Evolutionary conservation across 2,888 invertebrate genomes (phyloP).

Genomic region (Lithodes maja): DNA sequence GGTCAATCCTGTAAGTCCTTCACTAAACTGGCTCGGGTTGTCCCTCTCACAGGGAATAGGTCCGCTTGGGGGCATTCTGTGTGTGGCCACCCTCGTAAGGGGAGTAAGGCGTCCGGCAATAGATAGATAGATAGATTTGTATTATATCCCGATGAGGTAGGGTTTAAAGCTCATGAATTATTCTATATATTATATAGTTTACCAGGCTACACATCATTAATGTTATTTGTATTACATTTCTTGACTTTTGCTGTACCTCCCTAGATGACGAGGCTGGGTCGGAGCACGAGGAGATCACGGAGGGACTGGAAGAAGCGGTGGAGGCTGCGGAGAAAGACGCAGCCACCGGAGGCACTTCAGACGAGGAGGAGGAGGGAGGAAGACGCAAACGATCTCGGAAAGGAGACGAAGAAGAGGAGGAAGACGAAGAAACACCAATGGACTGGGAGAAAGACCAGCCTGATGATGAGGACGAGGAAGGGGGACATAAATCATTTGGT

Average conservation of each 20-base stretch:
- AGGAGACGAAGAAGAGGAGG: slow-evolving; percentile 25
- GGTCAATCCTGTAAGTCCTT: too few relatives aligned
- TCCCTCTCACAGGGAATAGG: too few relatives aligned
- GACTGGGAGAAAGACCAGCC: slow-evolving; percentile 59
- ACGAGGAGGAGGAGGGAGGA: not conserved
- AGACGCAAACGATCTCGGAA: too few relatives aligned
- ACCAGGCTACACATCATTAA: too few relatives aligned
- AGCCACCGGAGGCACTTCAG: slow-evolving; percentile 25
- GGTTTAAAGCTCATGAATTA: too few relatives aligned
- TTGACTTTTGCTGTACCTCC: not conserved
- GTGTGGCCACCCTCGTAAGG: too few relatives aligned
- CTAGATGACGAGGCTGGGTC: slow-evolving; percentile 60
- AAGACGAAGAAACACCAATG: slow-evolving; percentile 30
- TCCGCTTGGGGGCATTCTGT: too few relatives aligned
- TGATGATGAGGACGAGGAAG: slow-evolving; percentile 61
- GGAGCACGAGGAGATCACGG: slow-evolving; percentile 66
- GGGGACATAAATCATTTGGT: slow-evolving; percentile 55
- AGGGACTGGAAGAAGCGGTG: slow-evolving; percentile 47
- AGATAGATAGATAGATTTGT: too few relatives aligned
- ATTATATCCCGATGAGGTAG: too few relatives aligned
- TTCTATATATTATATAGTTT: too few relatives aligned
- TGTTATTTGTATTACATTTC: not conserved
- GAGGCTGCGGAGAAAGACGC: slow-evolving; percentile 56
- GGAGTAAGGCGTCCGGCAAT: too few relatives aligned
- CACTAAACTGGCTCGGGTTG: too few relatives aligned